Conservation (phyloP, 2,113 vertebrate species). For the Platysteira castanea region DNA sequence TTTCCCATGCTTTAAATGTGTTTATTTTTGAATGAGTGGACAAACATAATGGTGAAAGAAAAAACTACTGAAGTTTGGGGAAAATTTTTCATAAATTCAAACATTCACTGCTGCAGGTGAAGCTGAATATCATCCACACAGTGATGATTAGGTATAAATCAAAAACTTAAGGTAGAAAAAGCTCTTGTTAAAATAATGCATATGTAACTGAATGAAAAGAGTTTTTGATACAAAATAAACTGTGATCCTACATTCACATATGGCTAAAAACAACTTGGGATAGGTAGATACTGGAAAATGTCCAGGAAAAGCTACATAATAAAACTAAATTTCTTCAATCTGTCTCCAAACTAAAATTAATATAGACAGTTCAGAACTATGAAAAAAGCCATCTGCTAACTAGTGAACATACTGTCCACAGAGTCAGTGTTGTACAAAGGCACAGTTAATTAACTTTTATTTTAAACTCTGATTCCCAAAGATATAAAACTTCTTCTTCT, state of each 20-base stretch:
- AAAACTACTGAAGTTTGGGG: neutral
- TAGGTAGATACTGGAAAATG: slow-evolving; percentile 26
- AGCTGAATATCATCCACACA: neutral
- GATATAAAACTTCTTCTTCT: neutral
- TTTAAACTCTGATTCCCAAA: neutral
- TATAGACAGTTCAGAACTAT: neutral
- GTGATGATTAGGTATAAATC: neutral
- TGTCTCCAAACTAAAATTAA: slow-evolving; percentile 50
- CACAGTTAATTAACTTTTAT: neutral
- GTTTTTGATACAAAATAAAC: neutral
- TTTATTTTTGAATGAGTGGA: neutral
- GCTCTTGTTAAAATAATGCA: neutral
- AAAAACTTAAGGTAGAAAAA: neutral
- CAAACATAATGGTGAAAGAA: neutral
- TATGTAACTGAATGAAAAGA: neutral
- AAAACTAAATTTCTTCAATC: slow-evolving; percentile 17
- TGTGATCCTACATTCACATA: neutral
- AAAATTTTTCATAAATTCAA: neutral
- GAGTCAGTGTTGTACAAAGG: neutral
- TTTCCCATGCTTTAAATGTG: neutral
- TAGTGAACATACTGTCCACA: slow-evolving; percentile 1
- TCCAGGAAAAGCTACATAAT: neutral
- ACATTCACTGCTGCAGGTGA: neutral
- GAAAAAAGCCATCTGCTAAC: slow-evolving; percentile 45
- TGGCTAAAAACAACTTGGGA: neutral